These are phyloP conservation scores for Diabrotica undecimpunctata DNA, from an alignment of 1,140 invertebrate species.

Conservation along the genomic window DNA sequence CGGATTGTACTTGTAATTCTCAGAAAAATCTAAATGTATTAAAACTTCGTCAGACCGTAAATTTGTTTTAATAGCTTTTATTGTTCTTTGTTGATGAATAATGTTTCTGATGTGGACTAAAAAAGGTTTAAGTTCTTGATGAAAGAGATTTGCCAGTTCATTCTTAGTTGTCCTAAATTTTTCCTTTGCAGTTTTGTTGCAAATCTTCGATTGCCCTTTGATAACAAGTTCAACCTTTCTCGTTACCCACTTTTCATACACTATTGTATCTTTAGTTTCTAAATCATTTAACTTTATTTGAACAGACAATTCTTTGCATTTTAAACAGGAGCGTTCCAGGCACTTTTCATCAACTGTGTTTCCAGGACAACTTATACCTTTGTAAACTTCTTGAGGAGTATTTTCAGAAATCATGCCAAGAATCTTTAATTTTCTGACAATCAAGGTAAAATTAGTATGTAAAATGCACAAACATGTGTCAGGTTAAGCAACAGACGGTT, in stretches of 20 bases:
- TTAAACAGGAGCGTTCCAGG: not conserved
- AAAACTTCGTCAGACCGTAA: no score
- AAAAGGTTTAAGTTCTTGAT: not conserved
- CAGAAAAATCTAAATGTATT: no score
- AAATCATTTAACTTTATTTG: conserved; percentile 2
- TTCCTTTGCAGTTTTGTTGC: conserved; percentile 4
- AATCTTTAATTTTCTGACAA: conserved; percentile 3
- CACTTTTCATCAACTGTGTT: not conserved
- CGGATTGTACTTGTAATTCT: no score
- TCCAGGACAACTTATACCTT: not conserved
- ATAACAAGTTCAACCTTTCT: not conserved
- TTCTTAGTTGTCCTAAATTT: not conserved
- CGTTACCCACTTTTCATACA: not conserved
- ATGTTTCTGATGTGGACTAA: conserved; percentile 6
- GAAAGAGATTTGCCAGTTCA: not conserved
- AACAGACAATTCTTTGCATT: not conserved
- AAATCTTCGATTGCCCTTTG: conserved; percentile 4
- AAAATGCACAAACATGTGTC: no score
- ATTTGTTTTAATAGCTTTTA: no score
- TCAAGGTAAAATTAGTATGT: not conserved
- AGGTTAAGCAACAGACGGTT: no score
- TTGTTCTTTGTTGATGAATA: no score
- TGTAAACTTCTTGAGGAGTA: conserved; percentile 4
- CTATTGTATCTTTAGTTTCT: conserved; percentile 7
- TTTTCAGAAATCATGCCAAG: conserved; percentile 5